Evolutionary conservation across 1,140 invertebrate species (phyloP), one percentile per base, ranked within the genome.

Genomic region (Choristoneura fumiferana): DNA sequence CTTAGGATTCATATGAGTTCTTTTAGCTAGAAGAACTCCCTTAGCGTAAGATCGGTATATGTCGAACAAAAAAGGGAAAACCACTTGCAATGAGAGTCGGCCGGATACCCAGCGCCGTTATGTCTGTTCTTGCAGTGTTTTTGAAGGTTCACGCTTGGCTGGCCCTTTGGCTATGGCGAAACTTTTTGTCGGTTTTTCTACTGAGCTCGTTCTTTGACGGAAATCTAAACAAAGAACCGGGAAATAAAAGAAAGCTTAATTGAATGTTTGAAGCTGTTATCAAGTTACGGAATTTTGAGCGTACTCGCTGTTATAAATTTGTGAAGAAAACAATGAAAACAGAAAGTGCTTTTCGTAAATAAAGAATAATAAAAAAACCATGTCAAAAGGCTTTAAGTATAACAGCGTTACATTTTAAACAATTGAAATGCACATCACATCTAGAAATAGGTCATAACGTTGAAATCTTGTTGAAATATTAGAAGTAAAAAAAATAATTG

Each of bases 141-240:
- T 66, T 56, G 65, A 66, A 75, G 65, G 40, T 65, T 70, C 62
- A 72, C 65, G 73, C 67, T 68, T 57, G 54, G 62, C 57, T 66
- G 67, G 62, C 57, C 65, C 66, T 64, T 70, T 65, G 58, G 61
- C 59, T 43, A 71, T 64, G 62, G 60, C 34, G 52, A 36, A 63
- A 70, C 60, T 71, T 70, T 76, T 73, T 71, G 63, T 67, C 63
- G 49, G 59, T 59, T 61, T 69, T 72, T 72, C 68, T 65, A 63
- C 68, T 62, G 22, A 56, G 36, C 8, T 14, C 52, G 43, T 60
- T 57, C 56, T 57, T 59, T 69, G 65, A 71, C 63, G 66, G 61
- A 73, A 70, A 70, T 63, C 65, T 67, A 76, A 76, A 73, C 73
- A 76, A 76, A 66, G 65, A 58, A 52, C 62, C 57, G 58, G 62